Conservation (phyloP, 1,140 invertebrate species). For the Pissodes strobi region DNA sequence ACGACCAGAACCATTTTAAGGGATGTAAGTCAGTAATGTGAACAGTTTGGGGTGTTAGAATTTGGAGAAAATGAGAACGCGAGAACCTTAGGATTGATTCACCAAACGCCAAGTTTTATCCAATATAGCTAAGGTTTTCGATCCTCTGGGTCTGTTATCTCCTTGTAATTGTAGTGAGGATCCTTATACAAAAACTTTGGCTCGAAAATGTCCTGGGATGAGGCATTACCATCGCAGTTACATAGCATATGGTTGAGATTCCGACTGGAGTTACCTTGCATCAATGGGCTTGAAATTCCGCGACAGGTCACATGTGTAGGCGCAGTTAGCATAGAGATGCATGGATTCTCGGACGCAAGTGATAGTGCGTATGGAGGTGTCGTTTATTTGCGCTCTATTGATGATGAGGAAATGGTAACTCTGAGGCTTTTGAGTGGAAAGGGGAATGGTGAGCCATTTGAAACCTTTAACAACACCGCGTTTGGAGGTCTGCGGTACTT, state of each 20-base stretch:
- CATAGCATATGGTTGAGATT: constrained; percentile 10
- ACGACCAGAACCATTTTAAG: constrained; percentile 13
- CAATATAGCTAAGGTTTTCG: constrained; percentile 37
- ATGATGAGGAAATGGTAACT: not conserved
- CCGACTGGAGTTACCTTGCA: not conserved
- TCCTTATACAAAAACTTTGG: constrained; percentile 50
- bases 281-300: not conserved
- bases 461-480: not conserved
- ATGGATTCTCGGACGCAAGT: constrained; percentile 54
- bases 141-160: constrained; percentile 47
- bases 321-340: constrained; percentile 30
- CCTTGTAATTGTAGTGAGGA: constrained; percentile 43
- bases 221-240: constrained; percentile 27
- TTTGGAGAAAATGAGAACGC: not conserved
- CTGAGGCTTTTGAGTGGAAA: constrained; percentile 7
- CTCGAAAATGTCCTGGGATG: constrained; percentile 42
- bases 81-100: constrained; percentile 4
- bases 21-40: not conserved
- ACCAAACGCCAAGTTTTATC: not conserved
- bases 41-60: not conserved
- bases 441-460: constrained; percentile 4
- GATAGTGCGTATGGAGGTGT: constrained; percentile 49
- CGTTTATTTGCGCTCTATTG: constrained; percentile 42
- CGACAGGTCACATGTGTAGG: constrained; percentile 6
- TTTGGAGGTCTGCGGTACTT: constrained; percentile 9